A percentile compares a stretch with the other conserved stretches of the same genome.
Evolutionary conservation across 2,113 vertebrate genomes (phyloP).

Genomic region (Pungitius pungitius): DNA sequence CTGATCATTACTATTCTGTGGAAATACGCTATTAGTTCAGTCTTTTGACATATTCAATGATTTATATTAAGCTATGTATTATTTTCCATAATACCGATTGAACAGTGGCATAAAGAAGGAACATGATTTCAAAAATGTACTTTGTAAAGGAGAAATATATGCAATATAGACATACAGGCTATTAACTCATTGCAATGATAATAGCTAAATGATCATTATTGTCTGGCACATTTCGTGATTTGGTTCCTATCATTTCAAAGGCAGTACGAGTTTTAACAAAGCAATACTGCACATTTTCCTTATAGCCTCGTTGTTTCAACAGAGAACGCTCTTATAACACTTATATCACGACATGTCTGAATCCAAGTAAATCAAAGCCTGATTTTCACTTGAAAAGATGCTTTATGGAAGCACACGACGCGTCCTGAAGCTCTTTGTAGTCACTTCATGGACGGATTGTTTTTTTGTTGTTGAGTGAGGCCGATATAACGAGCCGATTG

Average conservation of each 20-base stretch:
- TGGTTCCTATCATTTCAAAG: neutral
- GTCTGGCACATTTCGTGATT: neutral
- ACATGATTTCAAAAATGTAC: neutral
- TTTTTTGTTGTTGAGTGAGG: neutral
- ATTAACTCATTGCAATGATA: neutral
- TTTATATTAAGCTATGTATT: neutral
- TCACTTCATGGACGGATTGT: neutral
- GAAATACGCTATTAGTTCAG: no score
- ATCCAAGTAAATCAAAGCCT: neutral
- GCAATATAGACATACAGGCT: neutral
- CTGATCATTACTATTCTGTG: neutral
- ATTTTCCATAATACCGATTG: neutral
- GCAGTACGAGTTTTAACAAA: neutral
- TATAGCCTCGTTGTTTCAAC: neutral
- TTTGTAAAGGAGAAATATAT: neutral
- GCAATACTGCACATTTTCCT: neutral
- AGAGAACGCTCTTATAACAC: neutral
- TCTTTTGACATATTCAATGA: neutral
- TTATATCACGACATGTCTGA: neutral
- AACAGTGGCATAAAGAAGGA: neutral
- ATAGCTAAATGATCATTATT: neutral
- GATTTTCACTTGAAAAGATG: constrained; percentile 1
- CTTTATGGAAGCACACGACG: neutral
- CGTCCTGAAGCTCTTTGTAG: neutral
- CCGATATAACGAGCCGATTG: neutral